Evolutionary conservation across 2,888 invertebrate genomes (phyloP).

Genomic region (Lepidocyrtoides sp.): DNA sequence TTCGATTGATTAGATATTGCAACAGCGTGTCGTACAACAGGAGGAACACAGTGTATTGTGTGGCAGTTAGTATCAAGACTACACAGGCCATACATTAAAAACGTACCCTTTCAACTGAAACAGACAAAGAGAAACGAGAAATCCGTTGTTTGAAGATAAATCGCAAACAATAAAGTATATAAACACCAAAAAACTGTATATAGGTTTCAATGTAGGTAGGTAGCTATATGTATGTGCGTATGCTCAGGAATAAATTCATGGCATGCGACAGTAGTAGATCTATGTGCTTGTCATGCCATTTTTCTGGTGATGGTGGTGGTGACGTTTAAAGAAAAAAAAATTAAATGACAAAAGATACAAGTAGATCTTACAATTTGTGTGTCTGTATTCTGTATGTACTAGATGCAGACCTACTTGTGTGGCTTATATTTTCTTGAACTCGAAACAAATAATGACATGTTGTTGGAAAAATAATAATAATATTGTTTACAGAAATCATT

Average conservation of each 20-base stretch:
- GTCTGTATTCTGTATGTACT: neutral
- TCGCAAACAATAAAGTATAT: neutral
- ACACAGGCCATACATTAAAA: neutral
- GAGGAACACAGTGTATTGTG: neutral
- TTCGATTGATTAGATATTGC: constrained; percentile 75
- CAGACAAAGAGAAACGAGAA: constrained; percentile 1
- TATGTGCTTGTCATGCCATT: neutral
- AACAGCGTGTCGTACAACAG: constrained; percentile 40
- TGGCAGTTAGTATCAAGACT: constrained; percentile 31
- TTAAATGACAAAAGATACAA: neutral
- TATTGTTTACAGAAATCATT: neutral
- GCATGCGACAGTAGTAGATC: too few species aligned
- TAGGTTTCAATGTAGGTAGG: too few species aligned
- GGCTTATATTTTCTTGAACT: neutral
- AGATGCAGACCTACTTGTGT: constrained; percentile 33
- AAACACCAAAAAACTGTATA: neutral
- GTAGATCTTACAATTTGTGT: neutral
- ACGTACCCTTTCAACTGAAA: constrained; percentile 14
- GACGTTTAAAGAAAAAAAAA: neutral
- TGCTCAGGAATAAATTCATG: neutral
- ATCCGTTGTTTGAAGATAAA: constrained; percentile 29
- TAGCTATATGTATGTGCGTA: too few species aligned
- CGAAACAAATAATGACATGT: constrained; percentile 9
- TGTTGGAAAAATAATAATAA: neutral
- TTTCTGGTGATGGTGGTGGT: neutral